These are phyloP conservation scores for Coluber constrictor DNA, from an alignment of 2,797 vertebrate species.

Conservation along the genomic window DNA sequence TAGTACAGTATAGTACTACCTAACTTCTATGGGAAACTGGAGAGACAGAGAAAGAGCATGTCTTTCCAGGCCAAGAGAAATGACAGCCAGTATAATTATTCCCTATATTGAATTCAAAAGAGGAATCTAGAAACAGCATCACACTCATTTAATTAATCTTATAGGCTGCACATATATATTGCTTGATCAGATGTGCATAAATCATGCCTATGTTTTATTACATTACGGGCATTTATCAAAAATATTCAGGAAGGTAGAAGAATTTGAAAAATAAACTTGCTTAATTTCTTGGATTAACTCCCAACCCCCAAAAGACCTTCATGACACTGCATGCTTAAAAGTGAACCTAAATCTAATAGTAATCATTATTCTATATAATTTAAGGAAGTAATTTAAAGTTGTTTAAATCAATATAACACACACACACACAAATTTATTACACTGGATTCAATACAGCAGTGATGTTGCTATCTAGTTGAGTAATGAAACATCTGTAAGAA, in stretches of 20 bases:
- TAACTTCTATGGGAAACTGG: neutral
- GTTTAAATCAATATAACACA: neutral
- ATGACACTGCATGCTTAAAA: neutral
- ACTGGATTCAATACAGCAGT: neutral
- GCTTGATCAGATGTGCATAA: neutral
- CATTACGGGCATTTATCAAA: neutral
- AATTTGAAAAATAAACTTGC: neutral
- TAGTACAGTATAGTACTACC: neutral
- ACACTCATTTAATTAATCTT: neutral
- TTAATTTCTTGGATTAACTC: neutral
- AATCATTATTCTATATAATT: neutral
- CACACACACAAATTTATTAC: neutral
- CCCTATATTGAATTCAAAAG: neutral
- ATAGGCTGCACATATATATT: neutral
- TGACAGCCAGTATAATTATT: neutral
- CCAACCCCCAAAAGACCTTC: neutral
- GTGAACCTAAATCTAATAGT: neutral
- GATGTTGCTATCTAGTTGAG: neutral
- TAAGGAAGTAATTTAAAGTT: neutral
- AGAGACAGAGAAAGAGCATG: neutral
- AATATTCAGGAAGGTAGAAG: neutral
- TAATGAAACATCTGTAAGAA: neutral
- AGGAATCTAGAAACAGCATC: neutral
- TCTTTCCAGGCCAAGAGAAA: neutral
- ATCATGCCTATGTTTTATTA: neutral